These are phyloP conservation scores for Garra rufa DNA, from an alignment of 2,113 vertebrate genomes.

Conservation along the genomic window DNA sequence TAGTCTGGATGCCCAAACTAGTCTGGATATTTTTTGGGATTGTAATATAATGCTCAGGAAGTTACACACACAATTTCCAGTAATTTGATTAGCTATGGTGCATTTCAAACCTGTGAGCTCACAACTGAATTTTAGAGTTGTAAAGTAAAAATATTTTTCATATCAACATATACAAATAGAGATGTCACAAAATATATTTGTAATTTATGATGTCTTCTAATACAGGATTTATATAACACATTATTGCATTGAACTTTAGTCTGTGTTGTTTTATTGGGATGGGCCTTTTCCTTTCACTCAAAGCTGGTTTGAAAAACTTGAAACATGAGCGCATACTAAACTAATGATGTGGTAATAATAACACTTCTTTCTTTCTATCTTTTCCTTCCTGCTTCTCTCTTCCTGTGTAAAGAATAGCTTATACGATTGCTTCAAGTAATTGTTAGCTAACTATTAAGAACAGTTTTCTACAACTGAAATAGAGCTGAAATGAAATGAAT, in stretches of 20 bases:
- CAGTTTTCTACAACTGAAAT: no score
- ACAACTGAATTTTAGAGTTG: constrained; percentile 13
- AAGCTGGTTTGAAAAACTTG: background rate
- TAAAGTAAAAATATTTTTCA: constrained; percentile 51
- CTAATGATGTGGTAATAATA: background rate
- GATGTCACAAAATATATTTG: constrained; percentile 65
- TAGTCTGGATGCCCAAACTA: no score
- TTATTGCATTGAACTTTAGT: background rate
- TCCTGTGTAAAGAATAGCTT: background rate
- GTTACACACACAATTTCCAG: background rate
- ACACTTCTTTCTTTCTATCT: background rate
- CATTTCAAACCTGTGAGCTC: background rate
- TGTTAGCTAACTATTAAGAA: background rate
- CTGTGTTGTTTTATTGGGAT: background rate
- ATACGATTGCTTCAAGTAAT: background rate
- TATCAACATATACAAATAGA: constrained; percentile 53
- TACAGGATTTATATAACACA: constrained; percentile 73
- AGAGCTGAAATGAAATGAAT: no score
- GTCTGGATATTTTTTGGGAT: constrained; percentile 25
- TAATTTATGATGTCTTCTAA: constrained; percentile 75
- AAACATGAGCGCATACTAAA: background rate
- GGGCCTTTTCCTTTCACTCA: background rate
- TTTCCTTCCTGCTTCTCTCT: background rate
- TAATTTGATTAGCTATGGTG: background rate
- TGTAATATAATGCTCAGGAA: constrained; percentile 30